phyloP scores from a whole-genome alignment of 2,113 vertebrate species.

The Psilopogon haemacephalus region DNA sequence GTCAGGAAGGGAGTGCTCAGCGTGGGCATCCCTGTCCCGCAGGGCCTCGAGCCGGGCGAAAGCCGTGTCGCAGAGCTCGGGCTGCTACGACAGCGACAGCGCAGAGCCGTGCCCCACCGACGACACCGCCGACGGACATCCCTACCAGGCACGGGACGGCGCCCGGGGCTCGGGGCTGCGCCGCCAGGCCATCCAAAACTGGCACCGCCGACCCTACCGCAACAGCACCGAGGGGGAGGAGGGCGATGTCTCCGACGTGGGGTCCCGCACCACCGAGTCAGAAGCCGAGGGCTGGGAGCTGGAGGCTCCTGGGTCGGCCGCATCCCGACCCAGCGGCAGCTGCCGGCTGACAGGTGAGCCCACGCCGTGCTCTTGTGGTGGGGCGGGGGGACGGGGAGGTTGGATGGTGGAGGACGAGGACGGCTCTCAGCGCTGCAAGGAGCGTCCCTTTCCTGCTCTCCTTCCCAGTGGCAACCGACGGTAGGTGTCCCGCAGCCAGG shows the following conservation, averaged over 20 bases:
- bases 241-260: slow-evolving; percentile 92
- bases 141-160: slow-evolving; percentile 72
- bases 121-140: slow-evolving; percentile 80
- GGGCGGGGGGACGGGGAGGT: neutral
- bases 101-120: slow-evolving; percentile 87
- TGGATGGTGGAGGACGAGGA: too few species aligned
- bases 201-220: slow-evolving; percentile 93
- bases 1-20: neutral
- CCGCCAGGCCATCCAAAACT: slow-evolving; percentile 97
- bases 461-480: neutral
- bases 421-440: fast-evolving
- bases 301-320: slow-evolving; percentile 70
- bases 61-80: slow-evolving; percentile 89
- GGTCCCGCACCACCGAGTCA: slow-evolving; percentile 93
- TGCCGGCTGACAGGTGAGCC: slow-evolving; percentile 81
- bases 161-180: slow-evolving; percentile 88
- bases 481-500: slow-evolving; percentile 29
- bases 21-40: neutral
- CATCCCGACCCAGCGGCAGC: slow-evolving; percentile 67
- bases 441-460: fast-evolving
- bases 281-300: slow-evolving; percentile 92
- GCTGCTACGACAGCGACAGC: slow-evolving; percentile 94
- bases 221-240: slow-evolving; percentile 97
- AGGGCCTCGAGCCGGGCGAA: slow-evolving; percentile 88
- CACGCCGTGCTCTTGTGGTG: fast-evolving